Percentiles rank a stretch among this genome's conserved stretches.
These are phyloP conservation scores for Tachysurus vachellii DNA, from an alignment of 2,113 vertebrate species.

Conservation along the genomic window DNA sequence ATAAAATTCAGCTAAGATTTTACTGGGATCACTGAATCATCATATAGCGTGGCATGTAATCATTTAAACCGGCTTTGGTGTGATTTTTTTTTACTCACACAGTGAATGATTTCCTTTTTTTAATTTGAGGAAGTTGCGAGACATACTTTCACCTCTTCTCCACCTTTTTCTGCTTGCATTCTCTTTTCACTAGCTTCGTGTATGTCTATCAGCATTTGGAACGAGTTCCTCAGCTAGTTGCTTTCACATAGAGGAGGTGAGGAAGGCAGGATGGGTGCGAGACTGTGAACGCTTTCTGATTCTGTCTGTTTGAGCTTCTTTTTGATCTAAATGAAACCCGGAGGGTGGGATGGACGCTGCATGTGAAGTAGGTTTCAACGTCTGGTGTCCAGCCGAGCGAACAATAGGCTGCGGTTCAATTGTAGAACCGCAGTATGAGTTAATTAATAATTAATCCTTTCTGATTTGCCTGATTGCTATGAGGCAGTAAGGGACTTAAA, in stretches of 20 bases:
- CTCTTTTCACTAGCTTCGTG: constrained; percentile 42
- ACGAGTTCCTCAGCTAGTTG: constrained; percentile 58
- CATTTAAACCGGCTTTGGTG: not conserved
- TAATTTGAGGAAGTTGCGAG: constrained; percentile 45
- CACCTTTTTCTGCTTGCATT: constrained; percentile 24
- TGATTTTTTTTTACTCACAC: not conserved
- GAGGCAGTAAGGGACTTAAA: constrained; percentile 75
- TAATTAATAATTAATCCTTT: constrained; percentile 90
- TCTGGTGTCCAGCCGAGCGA: constrained; percentile 59
- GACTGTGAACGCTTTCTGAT: constrained; percentile 68
- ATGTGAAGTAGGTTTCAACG: constrained; percentile 63
- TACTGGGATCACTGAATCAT: not conserved
- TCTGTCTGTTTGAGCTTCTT: constrained; percentile 66
- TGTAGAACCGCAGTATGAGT: constrained; percentile 60
- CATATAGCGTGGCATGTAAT: not conserved
- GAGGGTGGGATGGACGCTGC: constrained; percentile 61
- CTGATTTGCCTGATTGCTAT: constrained; percentile 95
- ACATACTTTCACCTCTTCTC: constrained; percentile 45
- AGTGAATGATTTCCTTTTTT: not conserved
- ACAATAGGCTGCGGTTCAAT: constrained; percentile 62
- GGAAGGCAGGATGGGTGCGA: constrained; percentile 59
- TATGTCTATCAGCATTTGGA: constrained; percentile 64
- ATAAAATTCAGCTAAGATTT: not conserved
- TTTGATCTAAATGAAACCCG: constrained; percentile 73
- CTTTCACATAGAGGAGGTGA: constrained; percentile 65